Evolutionary conservation across 2,113 vertebrate species (phyloP).

Genomic region (Otis tarda): DNA sequence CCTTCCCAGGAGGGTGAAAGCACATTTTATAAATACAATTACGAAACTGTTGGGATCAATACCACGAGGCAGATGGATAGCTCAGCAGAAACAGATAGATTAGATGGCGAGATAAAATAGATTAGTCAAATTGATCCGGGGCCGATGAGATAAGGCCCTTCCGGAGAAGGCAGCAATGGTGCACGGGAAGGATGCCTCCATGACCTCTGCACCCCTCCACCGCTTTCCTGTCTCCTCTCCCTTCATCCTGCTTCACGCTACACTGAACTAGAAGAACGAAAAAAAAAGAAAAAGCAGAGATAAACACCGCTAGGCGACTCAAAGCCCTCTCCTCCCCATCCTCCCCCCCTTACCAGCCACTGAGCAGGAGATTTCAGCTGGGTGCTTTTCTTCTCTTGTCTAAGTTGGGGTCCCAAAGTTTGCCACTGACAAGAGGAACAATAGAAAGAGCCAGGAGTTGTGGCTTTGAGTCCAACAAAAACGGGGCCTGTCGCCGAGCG

Average conservation of each 20-base stretch:
- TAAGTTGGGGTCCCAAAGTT: not conserved
- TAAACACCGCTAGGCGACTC: not conserved
- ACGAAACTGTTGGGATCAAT: constrained; percentile 31
- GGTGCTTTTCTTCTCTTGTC: constrained; percentile 39
- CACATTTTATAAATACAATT: constrained; percentile 62
- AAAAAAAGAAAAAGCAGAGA: not conserved
- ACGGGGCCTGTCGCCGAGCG: not conserved
- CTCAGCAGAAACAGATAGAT: constrained; percentile 44
- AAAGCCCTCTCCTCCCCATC: not conserved
- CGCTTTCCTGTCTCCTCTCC: not conserved
- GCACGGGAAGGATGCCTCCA: not conserved
- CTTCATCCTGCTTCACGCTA: not conserved
- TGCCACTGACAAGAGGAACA: not conserved
- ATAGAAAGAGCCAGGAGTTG: not conserved
- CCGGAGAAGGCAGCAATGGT: not conserved
- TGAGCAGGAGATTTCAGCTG: not conserved
- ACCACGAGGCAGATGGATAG: not conserved
- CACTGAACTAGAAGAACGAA: not conserved
- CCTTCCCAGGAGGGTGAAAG: constrained; percentile 24
- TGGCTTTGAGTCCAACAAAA: not conserved
- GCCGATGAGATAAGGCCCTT: not conserved
- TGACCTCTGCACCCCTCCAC: not conserved
- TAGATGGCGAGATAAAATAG: constrained; percentile 46
- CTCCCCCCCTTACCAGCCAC: not conserved
- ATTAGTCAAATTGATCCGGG: constrained; percentile 15